Evolutionary conservation across 2,888 invertebrate genomes (phyloP).

Genomic region (Nemapogon koenigi): DNA sequence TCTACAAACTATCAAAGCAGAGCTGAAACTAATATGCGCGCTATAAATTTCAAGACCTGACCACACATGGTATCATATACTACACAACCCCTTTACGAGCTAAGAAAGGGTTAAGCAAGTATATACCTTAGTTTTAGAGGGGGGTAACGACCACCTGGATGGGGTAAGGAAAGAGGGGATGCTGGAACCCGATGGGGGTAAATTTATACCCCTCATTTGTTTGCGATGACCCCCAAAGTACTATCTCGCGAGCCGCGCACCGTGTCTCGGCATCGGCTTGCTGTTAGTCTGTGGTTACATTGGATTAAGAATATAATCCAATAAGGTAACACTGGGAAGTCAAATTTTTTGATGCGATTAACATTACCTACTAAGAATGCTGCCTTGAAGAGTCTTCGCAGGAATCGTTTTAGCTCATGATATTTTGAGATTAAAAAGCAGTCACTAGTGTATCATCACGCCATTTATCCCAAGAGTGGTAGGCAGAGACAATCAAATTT

Average conservation of each 20-base stretch:
- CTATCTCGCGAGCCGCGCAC: slow-evolving; percentile 36
- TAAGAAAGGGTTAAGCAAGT: slow-evolving; percentile 59
- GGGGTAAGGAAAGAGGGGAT: not conserved
- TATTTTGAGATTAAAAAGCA: too few relatives aligned
- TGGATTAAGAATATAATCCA: slow-evolving; percentile 14
- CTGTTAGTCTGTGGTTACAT: slow-evolving; percentile 32
- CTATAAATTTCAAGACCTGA: slow-evolving; percentile 7
- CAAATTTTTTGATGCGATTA: too few relatives aligned
- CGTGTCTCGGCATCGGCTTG: slow-evolving; percentile 42
- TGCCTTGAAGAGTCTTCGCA: too few relatives aligned
- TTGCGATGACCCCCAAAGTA: slow-evolving; percentile 69
- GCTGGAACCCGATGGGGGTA: slow-evolving; percentile 28
- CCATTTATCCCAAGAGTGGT: too few relatives aligned
- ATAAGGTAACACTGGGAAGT: too few relatives aligned
- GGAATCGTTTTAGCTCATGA: too few relatives aligned
- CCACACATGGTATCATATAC: slow-evolving; percentile 4
- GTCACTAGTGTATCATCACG: too few relatives aligned
- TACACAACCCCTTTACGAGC: slow-evolving; percentile 43
- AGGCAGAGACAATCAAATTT: too few relatives aligned
- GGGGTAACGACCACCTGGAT: slow-evolving; percentile 16
- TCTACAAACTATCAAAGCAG: slow-evolving; percentile 3
- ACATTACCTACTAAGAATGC: too few relatives aligned
- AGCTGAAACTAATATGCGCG: slow-evolving; percentile 7
- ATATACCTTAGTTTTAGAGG: slow-evolving; percentile 32
- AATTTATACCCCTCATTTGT: slow-evolving; percentile 73